Evolutionary conservation across 2,888 invertebrate genomes (phyloP), one percentile per base, ranked within the genome.

Genomic region (Macrosoma leucophasiata): DNA sequence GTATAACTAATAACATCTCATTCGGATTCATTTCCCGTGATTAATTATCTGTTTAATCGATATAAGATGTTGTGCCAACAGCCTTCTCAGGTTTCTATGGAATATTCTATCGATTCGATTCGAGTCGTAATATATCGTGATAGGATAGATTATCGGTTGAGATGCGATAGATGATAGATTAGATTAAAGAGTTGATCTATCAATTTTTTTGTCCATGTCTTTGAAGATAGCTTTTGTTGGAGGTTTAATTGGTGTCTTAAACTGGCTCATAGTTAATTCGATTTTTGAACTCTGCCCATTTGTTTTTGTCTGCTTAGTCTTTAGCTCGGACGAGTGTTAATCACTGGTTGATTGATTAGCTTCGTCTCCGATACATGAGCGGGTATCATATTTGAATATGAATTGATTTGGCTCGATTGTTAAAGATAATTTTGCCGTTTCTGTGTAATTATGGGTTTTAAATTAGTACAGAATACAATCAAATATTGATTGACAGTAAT

Each of bases 21-120:
- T 82, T 84, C 84, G 78, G 79, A 79, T 72, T 72, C 82, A 78
- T 84, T 81, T 81, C 75, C 78, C 74, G 77, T 82, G 84, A 84
- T 84, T 82, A 84, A 84, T 84, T 84, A 84, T 82, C 77, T 82
- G 82, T 81, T 84, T 84, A 84, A 84, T 84, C 84, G 82, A 81
- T 79, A 82, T 78, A 74, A 82, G 81, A 82, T 81, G 82, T 79
- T 81, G 79, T 81, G 79, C 82, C 81, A 84, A 84, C 82, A 82
- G 71, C 73, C 78, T 74, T 72, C 72, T 75, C 66, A 48, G 50
- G 61, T 76, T 70, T 63, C 69, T 54, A 46, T 39, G 32, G 31
- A 14, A 36, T 39, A 33, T 8, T 23, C 3, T n/a, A 1, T 1
- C 13, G 3, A 23, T 22, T 10, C 5, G 64, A 48, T 50, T 39